These are phyloP conservation scores for Vireo altiloquus DNA, from an alignment of 2,113 vertebrate species.

Conservation along the genomic window DNA sequence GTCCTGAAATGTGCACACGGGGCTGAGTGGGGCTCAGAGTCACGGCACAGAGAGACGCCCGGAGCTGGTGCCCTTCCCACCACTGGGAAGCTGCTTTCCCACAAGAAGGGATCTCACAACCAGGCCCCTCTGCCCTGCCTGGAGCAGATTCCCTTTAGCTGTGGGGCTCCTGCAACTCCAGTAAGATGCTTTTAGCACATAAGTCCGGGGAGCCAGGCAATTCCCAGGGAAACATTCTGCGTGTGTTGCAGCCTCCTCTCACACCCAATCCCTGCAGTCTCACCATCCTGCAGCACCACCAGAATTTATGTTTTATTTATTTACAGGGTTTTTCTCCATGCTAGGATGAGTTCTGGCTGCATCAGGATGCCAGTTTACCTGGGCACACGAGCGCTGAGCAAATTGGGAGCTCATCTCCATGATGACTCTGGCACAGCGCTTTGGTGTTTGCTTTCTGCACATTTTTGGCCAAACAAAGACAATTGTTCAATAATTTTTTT, in stretches of 20 bases:
- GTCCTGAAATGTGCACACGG: background rate
- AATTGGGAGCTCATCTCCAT: background rate
- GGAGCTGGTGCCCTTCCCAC: background rate
- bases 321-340: background rate
- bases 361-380: background rate
- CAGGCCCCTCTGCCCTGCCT: background rate
- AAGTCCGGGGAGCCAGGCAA: background rate
- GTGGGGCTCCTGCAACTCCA: background rate
- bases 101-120: background rate
- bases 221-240: background rate
- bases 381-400: background rate
- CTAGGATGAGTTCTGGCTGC: background rate
- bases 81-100: background rate
- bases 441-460: background rate
- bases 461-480: background rate
- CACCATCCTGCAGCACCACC: background rate
- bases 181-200: background rate
- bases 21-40: background rate
- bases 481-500: background rate
- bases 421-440: background rate
- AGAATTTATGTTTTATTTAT: background rate
- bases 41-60: accelerated
- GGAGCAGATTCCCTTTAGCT: background rate
- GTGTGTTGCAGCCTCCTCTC: background rate
- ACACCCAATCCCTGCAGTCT: background rate